phyloP scores from a whole-genome alignment of 1,140 invertebrate species.

The Sesamia nonagrioides region DNA sequence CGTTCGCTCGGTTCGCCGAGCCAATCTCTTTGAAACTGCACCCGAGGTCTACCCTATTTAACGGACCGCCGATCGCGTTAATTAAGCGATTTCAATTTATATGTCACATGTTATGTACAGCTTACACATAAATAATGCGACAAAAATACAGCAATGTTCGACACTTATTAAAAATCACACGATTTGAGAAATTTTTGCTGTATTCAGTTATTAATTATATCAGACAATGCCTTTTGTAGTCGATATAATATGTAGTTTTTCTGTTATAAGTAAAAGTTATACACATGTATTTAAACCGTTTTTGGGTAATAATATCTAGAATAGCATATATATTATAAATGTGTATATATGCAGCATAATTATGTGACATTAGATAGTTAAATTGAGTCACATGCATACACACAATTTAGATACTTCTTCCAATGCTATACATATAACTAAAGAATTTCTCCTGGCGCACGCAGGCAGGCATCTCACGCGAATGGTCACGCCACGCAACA shows the following conservation, averaged over 20 bases:
- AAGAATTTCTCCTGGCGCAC: slow-evolving; percentile 64
- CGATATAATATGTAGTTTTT: too few relatives aligned
- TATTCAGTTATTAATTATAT: too few relatives aligned
- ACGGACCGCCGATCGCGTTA: slow-evolving; percentile 78
- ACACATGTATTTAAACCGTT: too few relatives aligned
- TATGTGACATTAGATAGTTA: slow-evolving; percentile 5
- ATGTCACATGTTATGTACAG: slow-evolving; percentile 34
- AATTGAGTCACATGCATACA: neutral
- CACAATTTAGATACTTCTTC: slow-evolving; percentile 33
- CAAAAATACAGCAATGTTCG: neutral
- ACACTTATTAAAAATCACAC: neutral
- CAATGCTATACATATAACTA: slow-evolving; percentile 32
- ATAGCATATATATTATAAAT: too few relatives aligned
- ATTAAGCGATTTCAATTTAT: slow-evolving; percentile 72
- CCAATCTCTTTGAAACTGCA: slow-evolving; percentile 79
- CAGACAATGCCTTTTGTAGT: too few relatives aligned
- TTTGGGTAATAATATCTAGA: too few relatives aligned
- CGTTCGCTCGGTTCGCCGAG: slow-evolving; percentile 55
- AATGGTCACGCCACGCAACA: slow-evolving; percentile 66
- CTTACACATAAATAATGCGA: slow-evolving; percentile 6
- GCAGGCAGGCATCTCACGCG: slow-evolving; percentile 61
- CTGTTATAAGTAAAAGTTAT: too few relatives aligned
- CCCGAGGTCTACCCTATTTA: slow-evolving; percentile 72
- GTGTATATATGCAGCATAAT: neutral
- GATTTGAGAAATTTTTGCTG: too few relatives aligned